phyloP scores from a whole-genome alignment of 2,888 invertebrate species.

The Cephonodes hylas region DNA sequence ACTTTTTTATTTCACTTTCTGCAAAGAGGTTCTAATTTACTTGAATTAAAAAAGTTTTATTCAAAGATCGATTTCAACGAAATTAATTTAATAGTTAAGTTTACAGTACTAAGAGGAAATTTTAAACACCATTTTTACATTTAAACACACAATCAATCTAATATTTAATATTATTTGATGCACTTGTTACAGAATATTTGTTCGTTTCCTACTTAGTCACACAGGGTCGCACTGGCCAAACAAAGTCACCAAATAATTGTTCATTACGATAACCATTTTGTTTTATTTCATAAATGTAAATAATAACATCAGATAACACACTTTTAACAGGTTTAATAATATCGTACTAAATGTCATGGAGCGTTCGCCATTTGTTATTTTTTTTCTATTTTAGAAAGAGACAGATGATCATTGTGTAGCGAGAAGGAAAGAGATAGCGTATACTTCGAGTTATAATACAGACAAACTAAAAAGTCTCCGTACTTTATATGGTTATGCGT shows the following conservation, averaged over 20 bases:
- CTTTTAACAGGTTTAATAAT: constrained; percentile 51
- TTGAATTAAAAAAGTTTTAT: neutral
- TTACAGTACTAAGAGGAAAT: neutral
- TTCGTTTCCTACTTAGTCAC: neutral
- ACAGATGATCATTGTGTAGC: neutral
- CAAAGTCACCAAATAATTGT: constrained; percentile 16
- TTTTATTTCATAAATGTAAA: constrained; percentile 57
- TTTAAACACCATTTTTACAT: neutral
- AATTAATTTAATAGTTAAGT: neutral
- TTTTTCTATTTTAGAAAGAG: constrained; percentile 27
- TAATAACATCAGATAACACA: constrained; percentile 39
- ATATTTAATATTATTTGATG: constrained; percentile 5
- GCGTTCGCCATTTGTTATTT: constrained; percentile 65
- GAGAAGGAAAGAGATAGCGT: constrained; percentile 38
- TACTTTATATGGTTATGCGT: constrained; percentile 8
- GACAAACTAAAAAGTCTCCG: constrained; percentile 36
- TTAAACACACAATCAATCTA: neutral
- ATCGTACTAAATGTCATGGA: constrained; percentile 63
- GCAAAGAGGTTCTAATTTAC: neutral
- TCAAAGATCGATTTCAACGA: neutral
- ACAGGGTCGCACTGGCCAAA: neutral
- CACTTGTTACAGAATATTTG: neutral
- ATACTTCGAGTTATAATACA: constrained; percentile 33
- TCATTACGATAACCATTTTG: constrained; percentile 34
- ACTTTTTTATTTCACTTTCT: neutral